Evolutionary conservation across 2,113 vertebrate genomes (phyloP).

Genomic region (Asarcornis scutulata): DNA sequence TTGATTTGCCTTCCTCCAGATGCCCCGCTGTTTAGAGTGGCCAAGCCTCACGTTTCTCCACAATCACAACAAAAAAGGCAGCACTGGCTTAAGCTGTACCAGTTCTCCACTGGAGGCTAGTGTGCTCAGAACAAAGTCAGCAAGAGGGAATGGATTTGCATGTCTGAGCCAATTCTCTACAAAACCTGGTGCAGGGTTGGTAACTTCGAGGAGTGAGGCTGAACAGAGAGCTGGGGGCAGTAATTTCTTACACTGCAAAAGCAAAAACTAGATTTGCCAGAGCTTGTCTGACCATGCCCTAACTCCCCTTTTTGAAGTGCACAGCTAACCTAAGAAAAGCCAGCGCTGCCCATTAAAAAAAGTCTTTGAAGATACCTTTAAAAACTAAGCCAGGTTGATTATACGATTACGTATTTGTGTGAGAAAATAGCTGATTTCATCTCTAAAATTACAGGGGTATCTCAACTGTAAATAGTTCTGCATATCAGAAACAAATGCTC

Average conservation of each 20-base stretch:
- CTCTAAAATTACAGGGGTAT: background rate
- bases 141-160: background rate
- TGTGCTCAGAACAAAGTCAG: background rate
- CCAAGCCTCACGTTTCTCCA: background rate
- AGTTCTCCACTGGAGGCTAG: background rate
- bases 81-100: background rate
- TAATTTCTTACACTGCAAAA: background rate
- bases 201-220: background rate
- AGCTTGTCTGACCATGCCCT: slow-evolving; percentile 29
- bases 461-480: background rate
- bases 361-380: slow-evolving; percentile 18
- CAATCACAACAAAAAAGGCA: background rate
- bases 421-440: slow-evolving; percentile 1
- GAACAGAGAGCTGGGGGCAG: background rate
- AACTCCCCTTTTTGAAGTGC: background rate
- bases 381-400: slow-evolving; percentile 6
- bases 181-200: background rate
- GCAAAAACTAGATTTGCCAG: background rate
- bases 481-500: background rate
- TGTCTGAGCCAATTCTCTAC: background rate
- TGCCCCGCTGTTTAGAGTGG: background rate
- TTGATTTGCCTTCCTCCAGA: background rate
- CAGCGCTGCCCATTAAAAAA: background rate
- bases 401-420: background rate
- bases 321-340: background rate